Evolutionary conservation across 2,888 invertebrate species (phyloP), one percentile per base, ranked within the genome.

Genomic region (Drosophila quinaria): DNA sequence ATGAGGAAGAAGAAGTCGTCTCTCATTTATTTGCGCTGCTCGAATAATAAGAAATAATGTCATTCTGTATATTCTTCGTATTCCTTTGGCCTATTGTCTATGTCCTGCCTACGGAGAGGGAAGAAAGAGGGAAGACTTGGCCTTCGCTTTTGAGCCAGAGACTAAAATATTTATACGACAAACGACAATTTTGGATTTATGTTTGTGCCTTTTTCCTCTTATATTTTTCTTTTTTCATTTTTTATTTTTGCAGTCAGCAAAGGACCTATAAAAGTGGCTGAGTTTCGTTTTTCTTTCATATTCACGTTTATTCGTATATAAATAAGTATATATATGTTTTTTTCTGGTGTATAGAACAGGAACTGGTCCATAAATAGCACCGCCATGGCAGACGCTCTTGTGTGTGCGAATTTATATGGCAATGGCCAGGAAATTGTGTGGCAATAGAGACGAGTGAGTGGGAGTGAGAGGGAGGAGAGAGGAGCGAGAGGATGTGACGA

Each of bases 171-270:
- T 86, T 86, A 89, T 86, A 86, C 86, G 90, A 87, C 90, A 87
- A 89, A 83, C 82, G 86, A 80, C 86, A 87, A 87, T 89, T 89
- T 88, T 78, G 86, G 90, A 87, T 87, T 87, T 87, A 87, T 87
- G 89, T 73, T 63, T 60, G 73, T 82, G 52, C 55, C 62, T 47
- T 64, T 52, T 25, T 35, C 10, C 10, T 11, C 42, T 8, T 29
- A 8, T 29, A 29, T 8, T 42, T 31, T 22, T 35, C 22, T 11
- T 46, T 59, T 19, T 58, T 41, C 42, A 29, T 70, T 46, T 59
- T 66, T 29, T 46, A 31, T 33, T 56, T 66, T 60, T 11, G 25
- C 50, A 52, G 49, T 51, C 61, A 17, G 60, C 47, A 33, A 50
- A 47, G 61, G 47, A 65, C 63, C 66, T 65, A 72, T 71, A 78